Evolutionary conservation across 1,140 invertebrate species (phyloP), one percentile per base, ranked within the genome.

Genomic region (Watersipora subatra): DNA sequence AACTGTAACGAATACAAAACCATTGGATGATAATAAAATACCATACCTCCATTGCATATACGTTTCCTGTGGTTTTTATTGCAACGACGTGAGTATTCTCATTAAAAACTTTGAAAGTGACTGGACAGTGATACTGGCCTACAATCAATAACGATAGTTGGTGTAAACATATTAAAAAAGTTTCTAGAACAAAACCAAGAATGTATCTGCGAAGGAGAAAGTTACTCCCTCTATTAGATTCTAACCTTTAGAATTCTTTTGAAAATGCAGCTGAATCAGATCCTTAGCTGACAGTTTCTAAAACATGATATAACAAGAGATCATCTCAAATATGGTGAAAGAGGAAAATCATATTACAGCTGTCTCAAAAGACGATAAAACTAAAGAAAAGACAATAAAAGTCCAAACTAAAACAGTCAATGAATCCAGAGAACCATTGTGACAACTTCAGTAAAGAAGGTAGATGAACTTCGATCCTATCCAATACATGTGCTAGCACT

Each of bases 71-170:
- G 2, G 85, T 87, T 67, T 84, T 86, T 67, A 97, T 87, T 1
- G 90, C 89, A 28, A 96, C 92, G 78, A 99, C 94, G 72, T 98
- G 89, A 26, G 91, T 91, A 77, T 93, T 91, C 73, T 94, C 92
- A n/a, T 90, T 94, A 71, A 99, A 96, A 0, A 86, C 82, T 81
- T 96, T 97, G 75, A 90, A 98, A 46, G 97, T 83, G 2, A 98
- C 92, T 7, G 95, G 95, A 74, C 95, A 99, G 72, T 96, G 92
- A 77, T 89, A 93, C 72, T 90, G 82, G 7, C 73, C 81, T 82
- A 66, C 22, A 74, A 66, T 63, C 63, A 29, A 65, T 30, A 59
- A 63, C 25, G 62, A 59, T 30, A 7, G n/a, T 34, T 15, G 17
- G 15, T 15, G 27, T 19, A 63, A 55, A 28, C 24, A 55, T 28